A percentile compares a stretch with the other conserved stretches of the same genome.
phyloP scores from a whole-genome alignment of 2,797 vertebrate species.

The Rhinichthys osculus region DNA sequence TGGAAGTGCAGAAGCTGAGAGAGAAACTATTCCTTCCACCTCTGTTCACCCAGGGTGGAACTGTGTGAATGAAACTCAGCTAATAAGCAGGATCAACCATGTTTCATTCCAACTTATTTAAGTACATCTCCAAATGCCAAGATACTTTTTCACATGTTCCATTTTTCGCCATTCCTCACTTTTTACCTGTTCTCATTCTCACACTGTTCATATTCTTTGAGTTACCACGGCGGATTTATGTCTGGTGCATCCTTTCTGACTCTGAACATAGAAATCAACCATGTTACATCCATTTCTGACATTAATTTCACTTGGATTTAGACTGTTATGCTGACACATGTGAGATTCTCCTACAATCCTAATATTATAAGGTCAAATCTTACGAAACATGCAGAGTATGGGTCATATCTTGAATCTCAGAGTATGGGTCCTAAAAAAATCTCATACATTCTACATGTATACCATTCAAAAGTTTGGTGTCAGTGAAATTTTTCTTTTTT shows the following conservation, averaged over 20 bases:
- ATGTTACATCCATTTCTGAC: slow-evolving; percentile 12
- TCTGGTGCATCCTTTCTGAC: slow-evolving; percentile 62
- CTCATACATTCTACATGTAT: neutral
- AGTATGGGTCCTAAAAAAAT: neutral
- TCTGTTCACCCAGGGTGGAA: slow-evolving; percentile 31
- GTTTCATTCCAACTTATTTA: slow-evolving; percentile 75
- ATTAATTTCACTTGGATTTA: neutral
- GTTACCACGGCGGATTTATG: slow-evolving; percentile 71
- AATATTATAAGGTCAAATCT: neutral
- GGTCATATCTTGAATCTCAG: neutral
- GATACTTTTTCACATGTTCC: slow-evolving; percentile 41
- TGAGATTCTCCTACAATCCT: neutral
- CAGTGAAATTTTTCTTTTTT: neutral
- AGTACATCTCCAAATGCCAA: slow-evolving; percentile 68
- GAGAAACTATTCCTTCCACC: slow-evolving; percentile 50
- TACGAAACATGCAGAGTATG: neutral
- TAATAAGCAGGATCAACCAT: slow-evolving; percentile 59
- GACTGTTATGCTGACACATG: neutral
- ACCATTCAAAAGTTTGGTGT: neutral
- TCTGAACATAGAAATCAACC: slow-evolving; percentile 17
- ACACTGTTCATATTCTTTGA: slow-evolving; percentile 45
- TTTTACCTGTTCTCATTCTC: slow-evolving; percentile 56
- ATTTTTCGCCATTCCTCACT: slow-evolving; percentile 57
- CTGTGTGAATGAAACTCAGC: slow-evolving; percentile 42
- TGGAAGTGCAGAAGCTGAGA: slow-evolving; percentile 46